These are phyloP conservation scores for Rhinichthys klamathensis DNA, from an alignment of 2,113 vertebrate genomes.

Conservation along the genomic window DNA sequence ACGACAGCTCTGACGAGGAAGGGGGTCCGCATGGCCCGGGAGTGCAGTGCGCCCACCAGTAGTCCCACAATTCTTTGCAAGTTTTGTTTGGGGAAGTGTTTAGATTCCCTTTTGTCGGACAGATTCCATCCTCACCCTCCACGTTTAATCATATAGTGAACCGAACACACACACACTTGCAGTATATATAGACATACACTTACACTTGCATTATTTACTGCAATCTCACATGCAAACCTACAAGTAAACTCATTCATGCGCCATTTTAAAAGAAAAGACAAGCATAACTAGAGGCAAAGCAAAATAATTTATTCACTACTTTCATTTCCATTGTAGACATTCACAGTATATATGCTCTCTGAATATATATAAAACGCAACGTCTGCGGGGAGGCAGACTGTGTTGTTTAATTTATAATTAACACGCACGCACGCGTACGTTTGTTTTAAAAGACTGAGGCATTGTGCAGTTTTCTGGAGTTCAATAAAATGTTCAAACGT, in stretches of 20 bases:
- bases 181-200: constrained; percentile 13
- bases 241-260: constrained; percentile 54
- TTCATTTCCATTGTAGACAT: constrained; percentile 49
- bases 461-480: constrained; percentile 36
- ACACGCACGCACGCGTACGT: constrained; percentile 42
- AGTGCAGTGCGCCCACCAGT: constrained; percentile 98
- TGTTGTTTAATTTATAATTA: constrained; percentile 46
- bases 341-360: constrained; percentile 47
- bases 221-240: constrained; percentile 49
- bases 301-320: constrained; percentile 40
- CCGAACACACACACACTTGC: constrained; percentile 26
- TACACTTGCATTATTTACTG: background rate
- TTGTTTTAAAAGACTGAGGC: constrained; percentile 34
- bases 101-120: constrained; percentile 58
- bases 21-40: constrained; percentile 94
- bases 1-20: constrained; percentile 97
- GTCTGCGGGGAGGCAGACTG: constrained; percentile 7
- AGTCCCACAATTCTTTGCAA: constrained; percentile 55
- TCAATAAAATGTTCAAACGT: constrained; percentile 52
- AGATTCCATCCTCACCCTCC: constrained; percentile 22
- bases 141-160: background rate
- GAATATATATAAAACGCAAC: constrained; percentile 45
- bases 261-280: constrained; percentile 56
- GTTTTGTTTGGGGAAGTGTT: constrained; percentile 50
- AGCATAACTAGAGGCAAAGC: constrained; percentile 51